Evolutionary conservation across 2,888 invertebrate species (phyloP).

Genomic region (Dendrolimus houi): DNA sequence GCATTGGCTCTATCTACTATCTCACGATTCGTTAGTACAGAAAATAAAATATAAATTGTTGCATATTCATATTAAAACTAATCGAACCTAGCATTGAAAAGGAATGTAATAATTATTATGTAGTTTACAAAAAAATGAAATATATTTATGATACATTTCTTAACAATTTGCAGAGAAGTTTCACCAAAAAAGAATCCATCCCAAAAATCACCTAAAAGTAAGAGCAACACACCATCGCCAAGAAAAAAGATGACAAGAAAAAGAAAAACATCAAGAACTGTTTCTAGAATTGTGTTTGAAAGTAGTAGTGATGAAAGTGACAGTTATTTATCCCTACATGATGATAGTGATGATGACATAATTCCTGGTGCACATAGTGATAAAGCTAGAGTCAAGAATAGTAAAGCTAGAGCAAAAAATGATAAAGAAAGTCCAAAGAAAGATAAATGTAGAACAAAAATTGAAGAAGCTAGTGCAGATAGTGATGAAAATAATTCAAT

Average conservation of each 20-base stretch:
- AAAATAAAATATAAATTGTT: too few relatives aligned
- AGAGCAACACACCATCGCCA: conserved; percentile 1
- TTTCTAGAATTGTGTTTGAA: conserved; percentile 2
- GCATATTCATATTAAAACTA: too few relatives aligned
- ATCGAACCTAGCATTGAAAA: too few relatives aligned
- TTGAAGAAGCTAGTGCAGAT: background rate
- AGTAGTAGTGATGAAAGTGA: conserved; percentile 1
- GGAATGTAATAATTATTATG: too few relatives aligned
- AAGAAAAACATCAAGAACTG: too few relatives aligned
- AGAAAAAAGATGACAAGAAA: background rate
- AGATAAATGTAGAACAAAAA: background rate
- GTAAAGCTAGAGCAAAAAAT: conserved; percentile 13
- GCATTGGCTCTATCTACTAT: too few relatives aligned
- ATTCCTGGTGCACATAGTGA: too few relatives aligned
- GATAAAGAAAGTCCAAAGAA: background rate
- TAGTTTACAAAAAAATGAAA: too few relatives aligned
- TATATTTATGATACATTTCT: too few relatives aligned
- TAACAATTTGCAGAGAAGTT: too few relatives aligned
- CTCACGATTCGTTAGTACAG: too few relatives aligned
- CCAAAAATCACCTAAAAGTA: conserved; percentile 6
- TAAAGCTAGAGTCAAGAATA: conserved; percentile 29
- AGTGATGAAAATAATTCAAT: background rate
- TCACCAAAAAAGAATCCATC: background rate
- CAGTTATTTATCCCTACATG: background rate
- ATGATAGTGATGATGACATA: background rate